These are phyloP conservation scores for Zenarchopterus dispar DNA, from an alignment of 2,797 vertebrate species.

Conservation along the genomic window DNA sequence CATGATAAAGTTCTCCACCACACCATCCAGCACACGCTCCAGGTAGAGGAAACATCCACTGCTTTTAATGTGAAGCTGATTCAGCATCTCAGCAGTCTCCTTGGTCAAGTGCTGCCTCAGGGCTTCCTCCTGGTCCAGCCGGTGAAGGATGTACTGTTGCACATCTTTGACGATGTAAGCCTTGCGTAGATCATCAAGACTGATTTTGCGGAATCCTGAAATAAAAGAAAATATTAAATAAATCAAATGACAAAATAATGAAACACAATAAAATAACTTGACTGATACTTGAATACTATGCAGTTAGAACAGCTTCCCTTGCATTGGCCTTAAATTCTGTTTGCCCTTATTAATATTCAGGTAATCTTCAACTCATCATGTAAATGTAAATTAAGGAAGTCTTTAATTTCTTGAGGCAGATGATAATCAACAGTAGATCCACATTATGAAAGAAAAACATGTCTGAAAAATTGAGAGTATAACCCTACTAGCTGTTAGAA, in stretches of 20 bases:
- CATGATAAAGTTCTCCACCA: constrained; percentile 98
- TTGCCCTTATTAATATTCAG: not conserved
- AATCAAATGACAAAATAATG: not conserved
- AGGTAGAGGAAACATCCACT: constrained; percentile 98
- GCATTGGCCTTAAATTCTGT: not conserved
- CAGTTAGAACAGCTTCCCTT: constrained; percentile 1
- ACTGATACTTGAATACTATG: not conserved
- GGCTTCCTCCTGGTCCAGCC: constrained; percentile 96
- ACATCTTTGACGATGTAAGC: constrained; percentile 99
- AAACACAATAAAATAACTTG: not conserved
- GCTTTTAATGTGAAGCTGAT: constrained; percentile 99
- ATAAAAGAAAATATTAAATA: constrained; percentile 46
- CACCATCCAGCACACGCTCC: constrained; percentile 96
- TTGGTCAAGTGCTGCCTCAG: constrained; percentile 97
- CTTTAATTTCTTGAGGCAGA: constrained; percentile 44
- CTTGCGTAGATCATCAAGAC: constrained; percentile 96
- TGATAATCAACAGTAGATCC: constrained; percentile 54
- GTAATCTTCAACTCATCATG: constrained; percentile 53
- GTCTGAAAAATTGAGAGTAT: constrained; percentile 45
- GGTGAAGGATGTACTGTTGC: constrained; percentile 99
- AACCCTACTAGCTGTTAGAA: constrained; percentile 39
- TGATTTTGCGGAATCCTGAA: constrained; percentile 97
- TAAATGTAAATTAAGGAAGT: constrained; percentile 46
- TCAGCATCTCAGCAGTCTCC: constrained; percentile 98
- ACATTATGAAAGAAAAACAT: constrained; percentile 44